Conservation (phyloP, 2,888 invertebrate species). For the Tetrapedia diversipes region DNA sequence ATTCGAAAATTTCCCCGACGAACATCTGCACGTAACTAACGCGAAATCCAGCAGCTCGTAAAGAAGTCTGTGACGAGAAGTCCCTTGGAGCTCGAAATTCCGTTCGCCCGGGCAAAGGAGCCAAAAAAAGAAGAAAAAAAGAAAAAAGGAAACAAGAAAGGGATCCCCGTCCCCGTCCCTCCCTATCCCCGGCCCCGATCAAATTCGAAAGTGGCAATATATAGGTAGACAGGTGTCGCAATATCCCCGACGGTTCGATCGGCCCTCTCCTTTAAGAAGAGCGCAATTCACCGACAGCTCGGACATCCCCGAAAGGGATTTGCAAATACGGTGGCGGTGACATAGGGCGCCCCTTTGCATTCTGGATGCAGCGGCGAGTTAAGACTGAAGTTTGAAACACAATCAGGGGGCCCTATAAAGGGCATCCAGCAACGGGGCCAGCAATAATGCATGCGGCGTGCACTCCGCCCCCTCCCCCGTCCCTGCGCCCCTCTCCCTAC, state of each 20-base stretch:
- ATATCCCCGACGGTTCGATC: constrained; percentile 39
- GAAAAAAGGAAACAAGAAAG: too few species aligned
- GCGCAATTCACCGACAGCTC: constrained; percentile 41
- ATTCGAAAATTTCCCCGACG: too few species aligned
- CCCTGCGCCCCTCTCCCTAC: too few species aligned
- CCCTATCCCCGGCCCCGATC: too few species aligned
- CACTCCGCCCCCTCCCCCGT: constrained; percentile 60
- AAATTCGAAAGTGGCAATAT: constrained; percentile 52
- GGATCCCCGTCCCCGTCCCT: too few species aligned
- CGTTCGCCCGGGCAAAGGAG: neutral
- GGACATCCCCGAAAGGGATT: constrained; percentile 42
- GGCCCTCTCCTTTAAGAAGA: constrained; percentile 50
- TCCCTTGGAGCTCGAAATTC: too few species aligned
- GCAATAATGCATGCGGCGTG: constrained; percentile 74
- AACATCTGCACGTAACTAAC: too few species aligned
- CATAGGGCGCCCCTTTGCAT: constrained; percentile 47
- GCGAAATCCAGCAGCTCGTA: too few species aligned
- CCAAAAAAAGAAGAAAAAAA: neutral
- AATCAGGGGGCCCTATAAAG: constrained; percentile 66
- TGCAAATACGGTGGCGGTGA: constrained; percentile 53
- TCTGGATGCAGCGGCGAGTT: constrained; percentile 48
- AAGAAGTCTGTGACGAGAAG: too few species aligned
- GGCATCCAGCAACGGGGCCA: constrained; percentile 60
- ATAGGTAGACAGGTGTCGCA: constrained; percentile 24
- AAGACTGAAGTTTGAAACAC: constrained; percentile 67